Evolutionary conservation across 1,140 invertebrate species (phyloP).

Genomic region (Nilaparvata lugens): DNA sequence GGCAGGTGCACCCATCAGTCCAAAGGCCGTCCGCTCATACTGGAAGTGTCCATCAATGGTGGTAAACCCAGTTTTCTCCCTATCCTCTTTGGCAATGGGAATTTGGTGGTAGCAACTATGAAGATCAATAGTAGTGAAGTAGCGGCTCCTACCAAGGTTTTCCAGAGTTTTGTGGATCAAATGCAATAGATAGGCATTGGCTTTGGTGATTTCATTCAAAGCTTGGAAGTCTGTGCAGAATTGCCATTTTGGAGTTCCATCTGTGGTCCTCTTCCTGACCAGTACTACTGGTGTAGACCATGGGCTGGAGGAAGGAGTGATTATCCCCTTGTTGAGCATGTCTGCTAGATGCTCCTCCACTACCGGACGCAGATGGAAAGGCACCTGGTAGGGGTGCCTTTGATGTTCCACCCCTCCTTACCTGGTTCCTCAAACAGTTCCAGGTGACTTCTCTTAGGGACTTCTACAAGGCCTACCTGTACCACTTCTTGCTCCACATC

Average conservation of each 20-base stretch:
- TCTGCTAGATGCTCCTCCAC: background rate
- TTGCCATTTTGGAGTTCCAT: no score
- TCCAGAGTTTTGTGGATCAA: constrained; percentile 36
- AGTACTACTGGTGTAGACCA: no score
- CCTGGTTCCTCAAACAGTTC: no score
- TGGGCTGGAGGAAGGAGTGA: no score
- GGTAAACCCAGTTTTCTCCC: constrained; percentile 28
- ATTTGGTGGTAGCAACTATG: constrained; percentile 31
- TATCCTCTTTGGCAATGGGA: constrained; percentile 14
- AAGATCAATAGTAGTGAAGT: constrained; percentile 41
- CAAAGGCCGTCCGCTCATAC: constrained; percentile 22
- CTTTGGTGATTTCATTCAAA: constrained; percentile 35
- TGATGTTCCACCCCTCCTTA: no score
- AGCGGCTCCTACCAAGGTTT: constrained; percentile 35
- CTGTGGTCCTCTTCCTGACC: no score
- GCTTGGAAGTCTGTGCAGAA: constrained; percentile 32
- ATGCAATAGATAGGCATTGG: constrained; percentile 36
- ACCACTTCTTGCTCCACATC: no score
- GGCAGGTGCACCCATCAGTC: constrained; percentile 21
- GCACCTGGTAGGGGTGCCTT: background rate
- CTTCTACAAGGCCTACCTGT: no score
- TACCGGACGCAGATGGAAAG: background rate
- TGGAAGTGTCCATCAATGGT: background rate
- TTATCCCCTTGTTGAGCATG: no score
- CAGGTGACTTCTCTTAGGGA: no score